Conservation (phyloP, 2,797 vertebrate genomes). For the Peromyscus attwateri region DNA sequence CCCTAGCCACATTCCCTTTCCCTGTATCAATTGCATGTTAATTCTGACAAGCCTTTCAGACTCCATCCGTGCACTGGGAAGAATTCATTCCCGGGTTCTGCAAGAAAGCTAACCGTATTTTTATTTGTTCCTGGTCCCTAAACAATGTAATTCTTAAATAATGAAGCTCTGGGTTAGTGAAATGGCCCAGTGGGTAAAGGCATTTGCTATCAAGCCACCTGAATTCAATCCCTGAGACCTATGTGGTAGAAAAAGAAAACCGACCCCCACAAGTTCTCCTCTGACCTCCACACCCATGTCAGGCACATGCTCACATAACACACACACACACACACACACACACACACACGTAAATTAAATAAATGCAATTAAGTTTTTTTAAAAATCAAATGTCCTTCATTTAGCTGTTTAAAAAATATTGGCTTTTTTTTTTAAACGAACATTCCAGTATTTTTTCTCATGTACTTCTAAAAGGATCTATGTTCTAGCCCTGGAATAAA, state of each 20-base stretch:
- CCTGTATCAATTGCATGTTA: constrained; percentile 5
- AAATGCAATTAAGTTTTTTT: background rate
- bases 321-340: background rate
- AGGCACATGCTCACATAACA: background rate
- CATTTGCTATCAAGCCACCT: background rate
- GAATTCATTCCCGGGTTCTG: constrained; percentile 10
- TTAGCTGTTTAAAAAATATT: background rate
- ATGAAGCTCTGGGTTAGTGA: constrained; percentile 17
- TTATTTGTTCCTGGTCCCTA: constrained; percentile 50
- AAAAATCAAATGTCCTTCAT: constrained; percentile 42
- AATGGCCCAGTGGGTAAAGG: background rate
- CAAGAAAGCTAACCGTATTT: background rate
- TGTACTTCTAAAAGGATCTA: constrained; percentile 23
- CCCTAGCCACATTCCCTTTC: constrained; percentile 45
- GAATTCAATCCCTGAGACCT: background rate
- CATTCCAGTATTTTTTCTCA: constrained; percentile 52
- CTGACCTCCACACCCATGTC: background rate
- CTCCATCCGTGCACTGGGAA: background rate
- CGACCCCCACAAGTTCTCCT: background rate
- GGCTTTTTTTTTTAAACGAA: background rate
- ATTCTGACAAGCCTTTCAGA: constrained; percentile 46
- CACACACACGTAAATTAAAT: background rate
- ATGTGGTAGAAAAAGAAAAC: background rate
- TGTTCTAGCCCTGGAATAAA: constrained; percentile 57
- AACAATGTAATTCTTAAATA: constrained; percentile 55